Evolutionary conservation across 2,888 invertebrate genomes (phyloP), one percentile per base, ranked within the genome.

Genomic region (Mythimna pallens): DNA sequence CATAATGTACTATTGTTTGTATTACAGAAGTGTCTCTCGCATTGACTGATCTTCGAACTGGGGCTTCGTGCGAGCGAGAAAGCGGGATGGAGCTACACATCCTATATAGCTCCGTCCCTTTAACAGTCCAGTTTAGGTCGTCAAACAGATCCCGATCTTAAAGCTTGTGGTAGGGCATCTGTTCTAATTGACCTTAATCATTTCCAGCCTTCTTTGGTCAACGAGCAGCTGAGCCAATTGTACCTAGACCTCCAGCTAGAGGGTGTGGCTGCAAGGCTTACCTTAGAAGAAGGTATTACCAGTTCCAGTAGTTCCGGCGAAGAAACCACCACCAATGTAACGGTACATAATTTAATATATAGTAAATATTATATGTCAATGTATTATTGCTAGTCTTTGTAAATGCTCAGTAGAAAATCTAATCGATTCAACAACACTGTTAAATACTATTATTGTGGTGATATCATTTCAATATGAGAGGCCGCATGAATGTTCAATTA

Each of bases 141-240:
- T 36, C 36, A 36, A 36, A 8, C 8, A 8, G 36, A 8, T 25
- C 25, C 1, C 25, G 25, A 25, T 25, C 25, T 25, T 25, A 25
- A 25, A 25, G 25, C 25, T 36, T 8, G 9, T 36, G 36, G 36
- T 36, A 36, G 9, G 2, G 36, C 36, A 0, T 36, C 36, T 57
- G 7, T 47, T 55, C 8, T 36, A 25, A 70, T 10, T 47, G 3
- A 50, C 22, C 20, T 57, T 65, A 2, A 12, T 43, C 12, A 20
- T n/a, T 73, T 68, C 0, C 95, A 98, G 97, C 97, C 98, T 0
- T 85, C 94, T 2, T 84, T 98, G 84, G 98, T 98, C 1, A 98
- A 98, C 88, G 97, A 98, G 70, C 98, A 98, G 90, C 90, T 98
- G 34, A 96, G 94, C 54, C 98, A 98, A 87, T 92, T 98, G 7